Evolutionary conservation across 1,140 invertebrate species (phyloP).

Genomic region (fruit fly (Drosophila melanogaster)): DNA sequence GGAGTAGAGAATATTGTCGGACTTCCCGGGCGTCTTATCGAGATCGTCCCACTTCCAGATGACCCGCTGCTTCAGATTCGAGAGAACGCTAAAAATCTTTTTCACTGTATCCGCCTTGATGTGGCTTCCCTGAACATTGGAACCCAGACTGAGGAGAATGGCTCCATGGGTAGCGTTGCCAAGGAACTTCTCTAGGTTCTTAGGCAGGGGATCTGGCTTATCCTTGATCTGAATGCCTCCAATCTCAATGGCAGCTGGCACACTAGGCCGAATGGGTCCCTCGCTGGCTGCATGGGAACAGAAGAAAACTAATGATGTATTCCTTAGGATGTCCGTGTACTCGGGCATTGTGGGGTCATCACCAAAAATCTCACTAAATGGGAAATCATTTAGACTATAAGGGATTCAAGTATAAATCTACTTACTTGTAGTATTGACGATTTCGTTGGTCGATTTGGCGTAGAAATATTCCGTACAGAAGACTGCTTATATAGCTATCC

Average conservation of each 20-base stretch:
- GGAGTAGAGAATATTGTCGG: constrained; percentile 3
- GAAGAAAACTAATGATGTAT: constrained; percentile 60
- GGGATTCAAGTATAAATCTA: not conserved
- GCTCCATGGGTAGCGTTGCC: constrained; percentile 85
- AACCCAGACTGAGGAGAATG: constrained; percentile 87
- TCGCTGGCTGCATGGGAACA: constrained; percentile 63
- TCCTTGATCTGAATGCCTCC: constrained; percentile 84
- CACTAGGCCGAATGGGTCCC: constrained; percentile 50
- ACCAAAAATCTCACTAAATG: constrained; percentile 30
- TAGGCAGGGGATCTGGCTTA: constrained; percentile 69
- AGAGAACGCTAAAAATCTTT: constrained; percentile 85
- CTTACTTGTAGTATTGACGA: not conserved
- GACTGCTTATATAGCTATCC: not conserved
- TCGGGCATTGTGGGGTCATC: constrained; percentile 28
- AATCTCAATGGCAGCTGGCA: constrained; percentile 69
- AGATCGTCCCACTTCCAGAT: constrained; percentile 10
- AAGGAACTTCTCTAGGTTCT: constrained; percentile 85
- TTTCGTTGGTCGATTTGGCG: not conserved
- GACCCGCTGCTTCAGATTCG: constrained; percentile 13
- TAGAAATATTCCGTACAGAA: not conserved
- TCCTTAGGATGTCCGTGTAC: constrained; percentile 15
- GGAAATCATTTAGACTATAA: not conserved
- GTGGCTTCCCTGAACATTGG: constrained; percentile 73
- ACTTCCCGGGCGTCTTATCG: not conserved
- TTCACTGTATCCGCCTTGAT: constrained; percentile 55